Conservation (phyloP, 2,113 vertebrate species). For the Barbus barbus region DNA sequence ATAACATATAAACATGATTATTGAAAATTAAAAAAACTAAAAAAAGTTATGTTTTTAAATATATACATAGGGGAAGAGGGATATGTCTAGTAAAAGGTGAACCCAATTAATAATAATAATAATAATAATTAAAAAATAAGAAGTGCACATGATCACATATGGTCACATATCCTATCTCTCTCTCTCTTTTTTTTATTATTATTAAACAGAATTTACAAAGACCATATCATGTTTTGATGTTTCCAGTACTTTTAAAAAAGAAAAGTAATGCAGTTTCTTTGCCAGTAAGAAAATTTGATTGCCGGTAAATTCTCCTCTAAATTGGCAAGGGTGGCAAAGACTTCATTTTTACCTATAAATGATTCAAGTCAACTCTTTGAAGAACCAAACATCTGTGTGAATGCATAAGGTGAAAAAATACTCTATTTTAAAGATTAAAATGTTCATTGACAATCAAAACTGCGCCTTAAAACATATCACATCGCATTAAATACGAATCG, state of each 20-base stretch:
- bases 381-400: background rate
- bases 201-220: no score
- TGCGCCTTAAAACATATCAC: slow-evolving; percentile 33
- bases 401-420: slow-evolving; percentile 18
- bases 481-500: slow-evolving; percentile 16
- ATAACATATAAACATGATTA: no score
- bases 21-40: no score
- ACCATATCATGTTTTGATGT: background rate
- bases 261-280: background rate
- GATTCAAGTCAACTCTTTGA: background rate
- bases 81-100: no score
- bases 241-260: background rate
- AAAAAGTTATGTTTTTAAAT: no score
- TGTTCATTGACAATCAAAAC: slow-evolving; percentile 16
- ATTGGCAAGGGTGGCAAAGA: background rate
- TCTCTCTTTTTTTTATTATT: no score
- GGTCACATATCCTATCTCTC: no score
- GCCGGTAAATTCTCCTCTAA: background rate
- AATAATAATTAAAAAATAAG: no score
- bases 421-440: background rate
- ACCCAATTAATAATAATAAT: no score
- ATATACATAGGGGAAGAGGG: no score
- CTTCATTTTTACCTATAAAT: background rate
- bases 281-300: background rate
- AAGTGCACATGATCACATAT: no score